Conservation (phyloP, 2,888 invertebrate genomes). For the Ormia ochracea region DNA sequence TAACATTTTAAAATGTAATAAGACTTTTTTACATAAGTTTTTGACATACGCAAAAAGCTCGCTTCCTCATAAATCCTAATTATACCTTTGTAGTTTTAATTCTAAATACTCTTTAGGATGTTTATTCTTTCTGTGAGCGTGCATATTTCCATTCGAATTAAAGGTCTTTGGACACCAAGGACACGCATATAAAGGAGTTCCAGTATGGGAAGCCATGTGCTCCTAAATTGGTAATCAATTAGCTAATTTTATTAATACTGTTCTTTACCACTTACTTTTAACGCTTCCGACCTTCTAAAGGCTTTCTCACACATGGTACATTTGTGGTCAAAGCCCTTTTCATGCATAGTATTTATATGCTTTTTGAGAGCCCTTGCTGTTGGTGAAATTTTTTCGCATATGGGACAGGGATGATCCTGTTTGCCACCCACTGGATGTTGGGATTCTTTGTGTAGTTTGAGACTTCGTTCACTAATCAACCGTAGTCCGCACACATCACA, state of each 20-base stretch:
- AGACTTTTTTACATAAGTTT: too few relatives aligned
- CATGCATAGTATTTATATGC: slow-evolving; percentile 74
- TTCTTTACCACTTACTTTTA: neutral
- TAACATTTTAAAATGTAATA: too few relatives aligned
- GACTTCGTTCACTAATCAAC: slow-evolving; percentile 69
- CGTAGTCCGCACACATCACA: slow-evolving; percentile 72
- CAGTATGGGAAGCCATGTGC: slow-evolving; percentile 73
- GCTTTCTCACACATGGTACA: slow-evolving; percentile 74
- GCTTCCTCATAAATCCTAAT: neutral
- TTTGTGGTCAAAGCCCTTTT: slow-evolving; percentile 69
- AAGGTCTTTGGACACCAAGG: slow-evolving; percentile 73
- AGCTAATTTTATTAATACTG: neutral
- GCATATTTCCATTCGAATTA: slow-evolving; percentile 73
- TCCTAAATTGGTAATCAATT: slow-evolving; percentile 65
- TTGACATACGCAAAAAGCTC: neutral
- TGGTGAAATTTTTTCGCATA: slow-evolving; percentile 74
- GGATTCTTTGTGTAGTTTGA: slow-evolving; percentile 71
- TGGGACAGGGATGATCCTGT: slow-evolving; percentile 69
- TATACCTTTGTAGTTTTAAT: slow-evolving; percentile 68
- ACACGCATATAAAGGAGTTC: slow-evolving; percentile 71
- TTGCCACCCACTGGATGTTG: slow-evolving; percentile 72
- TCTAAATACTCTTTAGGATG: slow-evolving; percentile 74
- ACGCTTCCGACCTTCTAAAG: slow-evolving; percentile 70
- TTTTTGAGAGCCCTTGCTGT: slow-evolving; percentile 73
- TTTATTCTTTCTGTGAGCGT: slow-evolving; percentile 72